These are phyloP conservation scores for Porphyrio hochstetteri DNA, from an alignment of 2,113 vertebrate species.

Conservation along the genomic window DNA sequence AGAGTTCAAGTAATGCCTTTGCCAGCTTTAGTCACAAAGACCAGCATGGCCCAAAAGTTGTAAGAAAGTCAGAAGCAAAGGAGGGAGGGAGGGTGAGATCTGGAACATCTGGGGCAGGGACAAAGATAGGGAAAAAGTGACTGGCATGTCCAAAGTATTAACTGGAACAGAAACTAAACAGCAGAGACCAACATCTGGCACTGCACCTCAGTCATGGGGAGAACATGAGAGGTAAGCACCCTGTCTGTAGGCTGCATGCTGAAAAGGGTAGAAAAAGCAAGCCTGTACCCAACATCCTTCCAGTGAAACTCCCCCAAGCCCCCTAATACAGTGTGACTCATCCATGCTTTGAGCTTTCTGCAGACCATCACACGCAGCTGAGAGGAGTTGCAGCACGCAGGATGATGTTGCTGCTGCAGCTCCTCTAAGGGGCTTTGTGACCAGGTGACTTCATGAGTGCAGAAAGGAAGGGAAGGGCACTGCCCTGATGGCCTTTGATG, in stretches of 20 bases:
- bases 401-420: not conserved
- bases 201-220: not conserved
- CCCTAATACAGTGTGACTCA: too few relatives aligned
- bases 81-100: not conserved
- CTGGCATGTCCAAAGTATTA: not conserved
- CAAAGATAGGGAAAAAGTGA: not conserved
- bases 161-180: not conserved
- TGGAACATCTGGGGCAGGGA: not conserved
- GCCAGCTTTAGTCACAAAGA: not conserved
- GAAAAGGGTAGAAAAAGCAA: not conserved
- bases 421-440: rapidly evolving
- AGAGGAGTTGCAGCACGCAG: not conserved
- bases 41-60: not conserved
- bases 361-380: not conserved
- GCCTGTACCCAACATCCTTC: not conserved
- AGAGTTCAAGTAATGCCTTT: not conserved
- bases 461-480: not conserved
- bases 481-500: not conserved
- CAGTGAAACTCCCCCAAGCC: not conserved
- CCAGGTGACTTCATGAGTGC: not conserved
- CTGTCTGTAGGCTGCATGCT: not conserved
- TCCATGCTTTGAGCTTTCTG: not conserved
- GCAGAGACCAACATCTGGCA: not conserved
- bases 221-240: not conserved
- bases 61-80: not conserved